Base-by-base conservation (phyloP, 2,113 vertebrate genomes). In the Otis tarda region DNA sequence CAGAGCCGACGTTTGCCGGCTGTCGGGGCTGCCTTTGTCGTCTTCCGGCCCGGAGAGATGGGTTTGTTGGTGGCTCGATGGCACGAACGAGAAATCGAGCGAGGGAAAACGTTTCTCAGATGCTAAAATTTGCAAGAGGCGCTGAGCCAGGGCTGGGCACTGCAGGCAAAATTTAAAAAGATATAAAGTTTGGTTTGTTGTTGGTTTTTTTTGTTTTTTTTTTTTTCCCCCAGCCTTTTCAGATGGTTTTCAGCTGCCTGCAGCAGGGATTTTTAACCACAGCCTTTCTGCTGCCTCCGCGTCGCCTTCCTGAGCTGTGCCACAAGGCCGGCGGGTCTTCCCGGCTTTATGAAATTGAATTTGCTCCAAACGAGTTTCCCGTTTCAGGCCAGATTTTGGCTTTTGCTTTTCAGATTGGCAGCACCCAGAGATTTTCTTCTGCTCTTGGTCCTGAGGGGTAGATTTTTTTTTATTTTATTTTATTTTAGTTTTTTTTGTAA, bases 401-500 rank as follows among this genome's bases (percentile, higher is more conserved):
- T 81, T 12, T 43, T 39, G 55, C 30, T 91, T 49, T 15, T 65
- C 23, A 3, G 16, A 25, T 8, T 2, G 37, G 30, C 33, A 1
- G 2, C 1, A 1, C 12, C 4, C 2, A 11, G 30, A 16, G 56
- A 10, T 41, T 77, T 50, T 15, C 30, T 24, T 28, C 6, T 7
- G 41, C 24, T 49, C 30, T 53, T 57, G 9, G 8, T 65, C 43
- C 68, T 41, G 21, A 71, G 18, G 11, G 18, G 41, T 17, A 2
- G 4, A 3, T n/a, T 71, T 47, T 12, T 12, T 22, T 59, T 30
- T 23, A 39, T 30, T 43, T 41, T 41, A 5, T 14, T 41, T 41
- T 39, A 5, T 39, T 39, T 39, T 39, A 5, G 10, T 41, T 41
- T 41, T 41, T 41, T 41, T 41, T 41, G 41, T 41, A 12, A 41